Percentiles rank a stretch among this genome's conserved stretches.
phyloP scores from a whole-genome alignment of 2,113 vertebrate species.

The Cyphomyrus plagiostoma region DNA sequence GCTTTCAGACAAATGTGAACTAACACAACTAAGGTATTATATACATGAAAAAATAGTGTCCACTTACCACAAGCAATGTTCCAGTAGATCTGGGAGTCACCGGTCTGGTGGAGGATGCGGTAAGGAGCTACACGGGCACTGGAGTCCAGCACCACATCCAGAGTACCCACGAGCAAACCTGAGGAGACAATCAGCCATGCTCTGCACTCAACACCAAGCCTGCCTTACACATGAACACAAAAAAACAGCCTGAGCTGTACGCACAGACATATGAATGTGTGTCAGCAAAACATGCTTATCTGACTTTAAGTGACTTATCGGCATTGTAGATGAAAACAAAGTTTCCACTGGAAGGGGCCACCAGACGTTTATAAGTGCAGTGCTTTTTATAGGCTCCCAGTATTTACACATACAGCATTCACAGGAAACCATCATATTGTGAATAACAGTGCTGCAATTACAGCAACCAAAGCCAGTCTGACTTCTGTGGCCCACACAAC shows the following conservation, averaged over 20 bases:
- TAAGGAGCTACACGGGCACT: constrained; percentile 93
- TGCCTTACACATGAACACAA: background rate
- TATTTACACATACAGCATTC: background rate
- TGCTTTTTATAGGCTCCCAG: background rate
- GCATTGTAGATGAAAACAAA: background rate
- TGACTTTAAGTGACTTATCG: background rate
- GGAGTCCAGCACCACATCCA: constrained; percentile 95
- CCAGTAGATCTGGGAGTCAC: constrained; percentile 92
- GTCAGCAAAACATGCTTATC: background rate
- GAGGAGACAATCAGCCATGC: background rate
- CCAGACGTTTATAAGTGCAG: background rate
- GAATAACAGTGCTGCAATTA: background rate
- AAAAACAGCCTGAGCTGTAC: background rate
- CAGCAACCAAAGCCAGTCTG: background rate
- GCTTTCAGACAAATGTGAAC: background rate
- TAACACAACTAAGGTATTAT: background rate
- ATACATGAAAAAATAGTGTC: background rate
- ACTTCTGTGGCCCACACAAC: background rate
- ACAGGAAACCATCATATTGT: background rate
- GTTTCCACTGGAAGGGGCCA: background rate
- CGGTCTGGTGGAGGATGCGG: constrained; percentile 90
- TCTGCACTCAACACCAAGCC: background rate
- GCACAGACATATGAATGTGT: background rate
- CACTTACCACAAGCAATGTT: constrained; percentile 84
- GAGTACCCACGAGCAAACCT: constrained; percentile 91